A percentile compares a stretch with the other conserved stretches of the same genome.
phyloP scores from a whole-genome alignment of 1,140 invertebrate species.

The Anastrepha obliqua region DNA sequence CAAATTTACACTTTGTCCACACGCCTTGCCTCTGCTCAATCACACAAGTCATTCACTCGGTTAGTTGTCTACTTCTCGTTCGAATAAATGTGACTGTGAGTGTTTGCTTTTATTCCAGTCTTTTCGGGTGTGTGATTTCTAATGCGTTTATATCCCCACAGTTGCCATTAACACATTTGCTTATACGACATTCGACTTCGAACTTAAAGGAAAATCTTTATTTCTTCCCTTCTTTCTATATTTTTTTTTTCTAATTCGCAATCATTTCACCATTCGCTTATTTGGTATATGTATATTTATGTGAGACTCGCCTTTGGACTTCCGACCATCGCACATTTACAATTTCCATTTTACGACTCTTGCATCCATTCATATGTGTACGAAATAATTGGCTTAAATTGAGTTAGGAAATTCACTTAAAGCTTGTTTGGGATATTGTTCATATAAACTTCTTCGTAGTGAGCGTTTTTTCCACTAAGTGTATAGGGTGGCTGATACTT shows the following conservation, averaged over 20 bases:
- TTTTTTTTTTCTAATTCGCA: not conserved
- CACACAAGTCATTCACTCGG: not conserved
- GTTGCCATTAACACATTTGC: constrained; percentile 38
- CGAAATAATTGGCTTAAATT: constrained; percentile 48
- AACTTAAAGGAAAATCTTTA: constrained; percentile 32
- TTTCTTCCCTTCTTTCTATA: not conserved
- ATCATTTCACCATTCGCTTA: constrained; percentile 8
- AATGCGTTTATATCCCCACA: constrained; percentile 48
- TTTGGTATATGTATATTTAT: not conserved
- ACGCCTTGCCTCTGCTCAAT: not conserved
- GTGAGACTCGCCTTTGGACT: not conserved
- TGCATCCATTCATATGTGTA: not conserved
- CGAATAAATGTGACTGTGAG: not conserved
- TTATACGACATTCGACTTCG: constrained; percentile 3
- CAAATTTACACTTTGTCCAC: constrained; percentile 6
- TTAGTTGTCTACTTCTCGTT: not conserved
- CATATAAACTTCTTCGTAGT: not conserved
- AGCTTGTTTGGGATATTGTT: constrained; percentile 24
- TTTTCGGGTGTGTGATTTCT: constrained; percentile 27
- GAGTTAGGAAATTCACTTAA: constrained; percentile 32
- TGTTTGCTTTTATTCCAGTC: not conserved
- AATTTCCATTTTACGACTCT: constrained; percentile 26
- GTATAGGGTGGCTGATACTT: no score
- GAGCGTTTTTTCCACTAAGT: not conserved
- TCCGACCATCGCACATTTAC: not conserved